A percentile compares a stretch with the other conserved stretches of the same genome.
These are phyloP conservation scores for Menidia menidia DNA, from an alignment of 2,797 vertebrate genomes.

Conservation along the genomic window DNA sequence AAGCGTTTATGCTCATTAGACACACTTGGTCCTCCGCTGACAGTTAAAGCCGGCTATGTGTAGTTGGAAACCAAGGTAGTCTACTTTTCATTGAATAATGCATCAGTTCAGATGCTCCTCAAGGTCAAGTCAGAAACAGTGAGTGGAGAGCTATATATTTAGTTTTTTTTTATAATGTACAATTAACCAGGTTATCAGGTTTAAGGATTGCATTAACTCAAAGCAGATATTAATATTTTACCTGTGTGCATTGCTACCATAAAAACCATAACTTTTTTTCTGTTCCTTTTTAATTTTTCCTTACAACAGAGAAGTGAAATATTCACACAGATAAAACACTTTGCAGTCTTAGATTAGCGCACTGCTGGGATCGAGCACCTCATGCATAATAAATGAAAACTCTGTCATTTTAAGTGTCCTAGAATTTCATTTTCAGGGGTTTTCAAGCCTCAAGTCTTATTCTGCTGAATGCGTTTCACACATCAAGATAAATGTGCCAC, in stretches of 20 bases:
- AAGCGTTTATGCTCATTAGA: constrained; percentile 76
- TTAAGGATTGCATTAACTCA: constrained; percentile 46
- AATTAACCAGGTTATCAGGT: constrained; percentile 65
- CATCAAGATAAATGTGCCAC: constrained; percentile 56
- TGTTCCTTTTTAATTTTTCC: constrained; percentile 68
- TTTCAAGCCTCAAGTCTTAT: constrained; percentile 38
- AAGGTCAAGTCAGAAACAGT: constrained; percentile 65
- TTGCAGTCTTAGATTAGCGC: constrained; percentile 69
- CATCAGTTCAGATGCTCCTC: constrained; percentile 71
- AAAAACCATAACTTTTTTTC: constrained; percentile 29
- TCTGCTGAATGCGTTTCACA: constrained; percentile 45
- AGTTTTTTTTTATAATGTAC: constrained; percentile 68
- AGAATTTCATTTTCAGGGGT: constrained; percentile 65
- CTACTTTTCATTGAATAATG: constrained; percentile 76
- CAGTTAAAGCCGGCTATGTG: constrained; percentile 62
- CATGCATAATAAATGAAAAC: constrained; percentile 79
- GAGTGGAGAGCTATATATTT: constrained; percentile 40
- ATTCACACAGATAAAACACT: constrained; percentile 73
- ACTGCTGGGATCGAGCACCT: constrained; percentile 58
- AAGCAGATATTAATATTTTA: constrained; percentile 57
- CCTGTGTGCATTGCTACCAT: constrained; percentile 40
- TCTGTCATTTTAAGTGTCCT: constrained; percentile 72
- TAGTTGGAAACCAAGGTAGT: constrained; percentile 67
- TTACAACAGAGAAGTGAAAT: constrained; percentile 69
- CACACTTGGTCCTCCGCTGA: constrained; percentile 48